phyloP scores from a whole-genome alignment of 2,113 vertebrate species.

The Zosterops pallidus region DNA sequence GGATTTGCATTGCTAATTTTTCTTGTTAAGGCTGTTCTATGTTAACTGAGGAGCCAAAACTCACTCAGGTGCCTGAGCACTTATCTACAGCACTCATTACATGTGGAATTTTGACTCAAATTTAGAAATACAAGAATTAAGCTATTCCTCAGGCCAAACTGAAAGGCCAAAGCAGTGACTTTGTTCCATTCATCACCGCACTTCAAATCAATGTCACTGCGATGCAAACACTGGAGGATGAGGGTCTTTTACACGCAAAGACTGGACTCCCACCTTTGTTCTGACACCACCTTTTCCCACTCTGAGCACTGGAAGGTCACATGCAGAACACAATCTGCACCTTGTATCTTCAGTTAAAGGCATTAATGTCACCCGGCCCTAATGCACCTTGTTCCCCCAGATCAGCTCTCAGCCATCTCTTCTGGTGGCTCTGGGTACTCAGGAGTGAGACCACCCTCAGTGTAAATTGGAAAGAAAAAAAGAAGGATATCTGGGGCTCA shows the following conservation, averaged over 20 bases:
- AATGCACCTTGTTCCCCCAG: background rate
- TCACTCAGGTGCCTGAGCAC: background rate
- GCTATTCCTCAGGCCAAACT: background rate
- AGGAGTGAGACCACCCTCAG: conserved; percentile 3
- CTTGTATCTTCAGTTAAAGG: background rate
- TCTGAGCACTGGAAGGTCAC: background rate
- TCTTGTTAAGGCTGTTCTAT: accelerated
- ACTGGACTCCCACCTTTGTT: background rate
- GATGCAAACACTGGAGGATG: background rate
- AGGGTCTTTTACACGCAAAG: background rate
- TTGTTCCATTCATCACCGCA: background rate
- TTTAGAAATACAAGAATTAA: background rate
- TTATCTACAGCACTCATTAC: background rate
- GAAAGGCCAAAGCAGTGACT: background rate
- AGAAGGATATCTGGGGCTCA: background rate
- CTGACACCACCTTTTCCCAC: background rate
- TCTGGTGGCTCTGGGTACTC: background rate
- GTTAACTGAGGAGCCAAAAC: background rate
- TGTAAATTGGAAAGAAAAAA: background rate
- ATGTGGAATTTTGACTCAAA: background rate
- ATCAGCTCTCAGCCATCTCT: background rate
- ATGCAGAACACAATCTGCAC: background rate
- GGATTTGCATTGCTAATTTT: background rate
- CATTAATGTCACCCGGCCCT: background rate
- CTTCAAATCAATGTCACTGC: background rate